A percentile compares a stretch with the other conserved stretches of the same genome.
These are phyloP conservation scores for Drosophila subobscura DNA, from an alignment of 1,140 invertebrate species.

Conservation along the genomic window DNA sequence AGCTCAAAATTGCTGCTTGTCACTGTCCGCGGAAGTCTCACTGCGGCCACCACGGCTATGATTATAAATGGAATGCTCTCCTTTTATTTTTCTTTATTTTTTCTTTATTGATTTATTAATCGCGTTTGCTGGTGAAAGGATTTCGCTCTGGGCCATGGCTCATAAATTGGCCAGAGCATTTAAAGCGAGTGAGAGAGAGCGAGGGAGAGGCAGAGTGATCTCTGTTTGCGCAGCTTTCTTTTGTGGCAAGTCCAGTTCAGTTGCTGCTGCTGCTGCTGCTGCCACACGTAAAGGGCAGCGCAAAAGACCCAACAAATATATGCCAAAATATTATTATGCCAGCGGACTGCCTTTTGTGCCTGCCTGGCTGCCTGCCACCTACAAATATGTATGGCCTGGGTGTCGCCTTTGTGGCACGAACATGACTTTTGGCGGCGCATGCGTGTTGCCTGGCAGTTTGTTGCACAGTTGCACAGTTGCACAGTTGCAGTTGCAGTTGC, in stretches of 20 bases:
- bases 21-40: conserved; percentile 63
- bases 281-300: too few species aligned
- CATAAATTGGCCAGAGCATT: conserved; percentile 70
- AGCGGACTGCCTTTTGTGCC: conserved; percentile 21
- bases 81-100: conserved; percentile 50
- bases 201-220: too few species aligned
- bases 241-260: conserved; percentile 22
- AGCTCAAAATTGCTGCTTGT: conserved; percentile 72
- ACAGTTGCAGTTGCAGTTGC: conserved; percentile 37
- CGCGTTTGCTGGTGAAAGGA: conserved; percentile 72
- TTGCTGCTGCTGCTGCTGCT: conserved; percentile 16
- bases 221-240: conserved; percentile 16
- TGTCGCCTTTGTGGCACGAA: conserved; percentile 79
- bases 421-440: conserved; percentile 81
- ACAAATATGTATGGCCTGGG: conserved; percentile 79
- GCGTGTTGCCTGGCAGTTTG: conserved; percentile 79
- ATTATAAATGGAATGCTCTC: conserved; percentile 33
- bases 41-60: conserved; percentile 71
- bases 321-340: too few species aligned
- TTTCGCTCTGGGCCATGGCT: conserved; percentile 65
- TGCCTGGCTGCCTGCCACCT: conserved; percentile 63
- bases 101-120: conserved; percentile 79
- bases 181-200: conserved; percentile 27
- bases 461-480: conserved; percentile 53
- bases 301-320: too few species aligned